Base-by-base conservation (phyloP, 2,888 invertebrate genomes). In the Diplolepis rosae region DNA sequence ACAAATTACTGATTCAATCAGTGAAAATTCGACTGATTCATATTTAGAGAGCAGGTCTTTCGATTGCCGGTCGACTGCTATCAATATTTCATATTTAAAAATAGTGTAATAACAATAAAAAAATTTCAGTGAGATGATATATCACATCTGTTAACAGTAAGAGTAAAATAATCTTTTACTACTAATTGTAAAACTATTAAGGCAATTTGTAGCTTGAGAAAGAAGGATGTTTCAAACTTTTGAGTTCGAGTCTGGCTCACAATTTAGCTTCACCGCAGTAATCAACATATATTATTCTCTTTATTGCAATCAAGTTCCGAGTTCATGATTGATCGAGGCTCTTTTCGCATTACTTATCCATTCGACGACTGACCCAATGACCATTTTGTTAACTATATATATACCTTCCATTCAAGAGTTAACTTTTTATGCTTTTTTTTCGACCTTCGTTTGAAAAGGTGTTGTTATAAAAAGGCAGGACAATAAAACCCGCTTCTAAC, bases 171-270 rank as follows among this genome's bases (percentile, higher is more conserved):
- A 39, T 39, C 18, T 61, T 18, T 61, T 35, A n/a, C 35, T 11
- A 6, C 35, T 39, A 13, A 61, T 61, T 61, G 24, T 39, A n/a
- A 35, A 39, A 61, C 61, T 24, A 61, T 61, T 39, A 39, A 35
- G 61, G 39, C 35, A 15, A 61, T 61, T 61, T 61, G 61, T 61
- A 24, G 56, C 35, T 56, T 56, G 22, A 32, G 22, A 56, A 32
- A 35, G 35, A 24, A 56, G 56, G 56, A 56, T 56, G 13, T 35
- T 56, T 56, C 18, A 56, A 35, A 35, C 22, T 32, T 11, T 18
- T 22, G 22, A 11, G n/a, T 32, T 35, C 24, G 24, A 18, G 18
- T 18, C 35, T 56, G 35, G 22, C 22, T 56, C 22, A 13, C 0
- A 1, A 56, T 18, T 45, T 35, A 39, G 22, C 22, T 35, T 56